Evolutionary conservation across 1,140 invertebrate genomes (phyloP), one percentile per base, ranked within the genome.

Genomic region (Epicauta chinensis): DNA sequence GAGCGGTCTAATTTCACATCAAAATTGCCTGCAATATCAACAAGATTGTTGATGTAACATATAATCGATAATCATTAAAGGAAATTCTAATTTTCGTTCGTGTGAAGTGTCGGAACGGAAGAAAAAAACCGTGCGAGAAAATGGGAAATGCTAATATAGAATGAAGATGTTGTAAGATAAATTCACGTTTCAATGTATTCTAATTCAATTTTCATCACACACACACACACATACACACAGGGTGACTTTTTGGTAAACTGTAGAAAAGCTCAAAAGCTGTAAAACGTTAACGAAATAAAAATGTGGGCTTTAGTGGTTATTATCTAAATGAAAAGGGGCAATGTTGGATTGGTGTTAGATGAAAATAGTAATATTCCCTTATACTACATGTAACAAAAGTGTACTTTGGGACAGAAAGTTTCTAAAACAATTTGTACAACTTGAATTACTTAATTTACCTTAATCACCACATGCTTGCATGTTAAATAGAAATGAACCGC

Each of bases 391-490:
- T 16, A 23, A 29, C 41, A 43, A 37, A 47, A 47, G 45, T 47
- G 45, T 47, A 37, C 31, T 32, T 31, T 29, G 45, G 45, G 45
- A 37, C 16, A n/a, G 37, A 39, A 49, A 49, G 12, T 39, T 49
- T 32, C 46, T 39, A 36, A 40, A 49, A 49, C 46, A 49, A 49
- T 49, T 49, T 49, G 34, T 37, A 16, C 46, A 49, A 49, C 46
- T 49, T 49, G 38, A 36, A 49, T 49, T 49, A 49, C 34, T 39
- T 39, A 49, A 49, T 49, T 49, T 49, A 49, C 36, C 34, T 49
- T 49, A 49, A 49, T 39, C 36, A 37, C 46, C 7, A 47, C 45
- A 32, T 38, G 12, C 14, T 13, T 3, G 4, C 23, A 23, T 23
- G 7, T 23, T 23, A 23, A 23, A 23, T 23, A 5, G 4, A 3